These are phyloP conservation scores for Perdix hodgsoniae DNA, from an alignment of 2,797 vertebrate genomes.

Conservation along the genomic window DNA sequence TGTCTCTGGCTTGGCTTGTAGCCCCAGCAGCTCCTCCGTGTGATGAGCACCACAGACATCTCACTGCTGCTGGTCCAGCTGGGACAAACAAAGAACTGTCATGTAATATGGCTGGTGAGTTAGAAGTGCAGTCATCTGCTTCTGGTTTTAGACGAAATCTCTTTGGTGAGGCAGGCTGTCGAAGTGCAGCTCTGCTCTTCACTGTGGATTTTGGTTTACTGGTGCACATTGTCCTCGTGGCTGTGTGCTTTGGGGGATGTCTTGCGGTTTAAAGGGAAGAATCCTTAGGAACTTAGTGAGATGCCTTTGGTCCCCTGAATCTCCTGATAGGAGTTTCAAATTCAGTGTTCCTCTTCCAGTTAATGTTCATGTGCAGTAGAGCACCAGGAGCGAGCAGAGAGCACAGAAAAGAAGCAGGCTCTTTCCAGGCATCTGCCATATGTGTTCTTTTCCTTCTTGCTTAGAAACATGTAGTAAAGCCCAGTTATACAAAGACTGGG, in stretches of 20 bases:
- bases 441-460: background rate
- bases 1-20: background rate
- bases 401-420: background rate
- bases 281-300: background rate
- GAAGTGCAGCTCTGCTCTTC: background rate
- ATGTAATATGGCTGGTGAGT: background rate
- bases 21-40: background rate
- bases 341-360: background rate
- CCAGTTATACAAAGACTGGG: background rate
- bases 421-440: rapidly evolving
- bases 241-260: rapidly evolving
- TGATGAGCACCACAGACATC: background rate
- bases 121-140: background rate
- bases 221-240: background rate
- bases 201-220: background rate
- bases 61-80: background rate
- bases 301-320: rapidly evolving
- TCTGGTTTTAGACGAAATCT: background rate
- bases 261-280: rapidly evolving
- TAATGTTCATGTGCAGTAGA: rapidly evolving
- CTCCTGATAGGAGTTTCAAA: background rate
- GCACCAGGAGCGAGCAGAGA: background rate
- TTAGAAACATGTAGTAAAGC: background rate
- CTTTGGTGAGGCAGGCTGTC: background rate
- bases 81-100: rapidly evolving